phyloP scores from a whole-genome alignment of 2,888 invertebrate genomes.

The Pogonocherus hispidulus region DNA sequence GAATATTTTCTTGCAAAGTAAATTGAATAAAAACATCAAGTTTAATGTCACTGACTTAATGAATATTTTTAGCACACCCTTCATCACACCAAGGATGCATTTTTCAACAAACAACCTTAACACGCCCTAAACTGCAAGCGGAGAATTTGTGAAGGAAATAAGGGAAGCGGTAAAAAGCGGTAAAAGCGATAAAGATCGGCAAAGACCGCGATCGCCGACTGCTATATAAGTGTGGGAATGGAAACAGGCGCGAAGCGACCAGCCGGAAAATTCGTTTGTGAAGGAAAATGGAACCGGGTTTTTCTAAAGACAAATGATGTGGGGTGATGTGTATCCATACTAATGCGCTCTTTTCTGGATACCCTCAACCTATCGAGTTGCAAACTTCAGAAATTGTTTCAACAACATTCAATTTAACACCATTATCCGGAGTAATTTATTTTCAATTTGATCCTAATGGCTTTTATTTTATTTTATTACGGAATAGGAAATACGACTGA shows the following conservation, averaged over 20 bases:
- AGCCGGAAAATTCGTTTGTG: slow-evolving; percentile 70
- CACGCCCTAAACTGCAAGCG: slow-evolving; percentile 47
- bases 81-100: slow-evolving; percentile 43
- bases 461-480: slow-evolving; percentile 24
- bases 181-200: slow-evolving; percentile 59
- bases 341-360: slow-evolving; percentile 58
- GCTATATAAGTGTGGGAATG: slow-evolving; percentile 68
- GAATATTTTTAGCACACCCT: slow-evolving; percentile 12
- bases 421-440: slow-evolving; percentile 47
- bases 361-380: slow-evolving; percentile 42
- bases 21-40: too few relatives aligned
- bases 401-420: slow-evolving; percentile 50
- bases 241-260: slow-evolving; percentile 64
- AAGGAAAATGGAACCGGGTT: slow-evolving; percentile 69
- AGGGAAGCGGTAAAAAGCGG: slow-evolving; percentile 58
- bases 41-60: background rate
- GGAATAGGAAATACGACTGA: slow-evolving; percentile 1
- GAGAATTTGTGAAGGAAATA: slow-evolving; percentile 54
- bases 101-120: slow-evolving; percentile 42
- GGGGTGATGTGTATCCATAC: slow-evolving; percentile 64
- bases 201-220: slow-evolving; percentile 59
- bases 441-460: slow-evolving; percentile 32
- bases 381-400: slow-evolving; percentile 49
- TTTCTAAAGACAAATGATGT: slow-evolving; percentile 69
- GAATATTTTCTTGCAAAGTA: too few relatives aligned